Evolutionary conservation across 2,113 vertebrate genomes (phyloP).

Genomic region (Furnarius figulus): DNA sequence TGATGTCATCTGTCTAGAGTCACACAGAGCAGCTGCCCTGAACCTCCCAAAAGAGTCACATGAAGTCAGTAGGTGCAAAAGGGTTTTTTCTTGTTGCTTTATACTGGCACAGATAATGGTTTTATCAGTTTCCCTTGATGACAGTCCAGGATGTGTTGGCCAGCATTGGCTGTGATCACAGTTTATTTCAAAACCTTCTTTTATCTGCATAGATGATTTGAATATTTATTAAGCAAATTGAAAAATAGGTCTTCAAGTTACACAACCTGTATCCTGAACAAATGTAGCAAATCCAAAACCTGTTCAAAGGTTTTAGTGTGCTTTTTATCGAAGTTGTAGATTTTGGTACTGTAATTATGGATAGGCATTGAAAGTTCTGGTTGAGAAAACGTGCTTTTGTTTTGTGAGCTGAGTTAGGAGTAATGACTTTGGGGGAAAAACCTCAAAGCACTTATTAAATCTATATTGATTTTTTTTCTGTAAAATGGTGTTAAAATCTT

Average conservation of each 20-base stretch:
- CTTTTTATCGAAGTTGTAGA: background rate
- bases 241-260: background rate
- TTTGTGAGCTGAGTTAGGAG: background rate
- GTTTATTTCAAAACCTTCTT: background rate
- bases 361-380: background rate
- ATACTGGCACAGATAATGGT: background rate
- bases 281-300: background rate
- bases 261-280: background rate
- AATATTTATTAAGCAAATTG: background rate
- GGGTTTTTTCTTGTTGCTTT: background rate
- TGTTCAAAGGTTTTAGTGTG: background rate
- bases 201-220: background rate
- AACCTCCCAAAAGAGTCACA: background rate
- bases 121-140: background rate
- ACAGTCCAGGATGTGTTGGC: background rate
- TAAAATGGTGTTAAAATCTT: conserved; percentile 10
- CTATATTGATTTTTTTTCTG: background rate
- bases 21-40: background rate
- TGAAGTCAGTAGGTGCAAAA: background rate
- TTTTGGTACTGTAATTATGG: background rate
- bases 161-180: background rate
- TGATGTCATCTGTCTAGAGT: background rate
- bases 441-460: background rate
- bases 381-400: background rate
- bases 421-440: background rate